These are phyloP conservation scores for Drosophila picticornis DNA, from an alignment of 2,888 invertebrate genomes.

Conservation along the genomic window DNA sequence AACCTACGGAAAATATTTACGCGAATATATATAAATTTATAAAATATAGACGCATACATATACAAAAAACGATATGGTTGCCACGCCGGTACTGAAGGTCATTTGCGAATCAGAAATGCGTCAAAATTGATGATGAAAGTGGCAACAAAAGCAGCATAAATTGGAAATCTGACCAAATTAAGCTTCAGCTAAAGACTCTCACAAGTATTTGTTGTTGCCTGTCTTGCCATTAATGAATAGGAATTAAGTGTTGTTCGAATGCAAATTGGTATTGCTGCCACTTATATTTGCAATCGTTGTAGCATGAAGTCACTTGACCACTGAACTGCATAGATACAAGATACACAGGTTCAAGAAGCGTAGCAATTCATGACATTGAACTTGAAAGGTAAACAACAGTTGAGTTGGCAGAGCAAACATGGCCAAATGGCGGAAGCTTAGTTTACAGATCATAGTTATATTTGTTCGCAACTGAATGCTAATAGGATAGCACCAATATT, in stretches of 20 bases:
- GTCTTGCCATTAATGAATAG: conserved; percentile 55
- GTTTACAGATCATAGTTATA: conserved; percentile 42
- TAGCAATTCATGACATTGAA: conserved; percentile 65
- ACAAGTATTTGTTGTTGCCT: conserved; percentile 22
- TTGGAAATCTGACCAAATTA: conserved; percentile 32
- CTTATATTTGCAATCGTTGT: conserved; percentile 38
- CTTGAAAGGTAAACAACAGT: conserved; percentile 45
- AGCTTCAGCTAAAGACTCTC: conserved; percentile 3
- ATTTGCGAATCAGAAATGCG: conserved; percentile 28
- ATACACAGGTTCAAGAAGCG: conserved; percentile 2
- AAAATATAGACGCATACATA: neutral
- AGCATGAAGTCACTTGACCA: conserved; percentile 42
- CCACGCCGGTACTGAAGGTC: conserved; percentile 69
- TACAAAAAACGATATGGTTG: conserved; percentile 13
- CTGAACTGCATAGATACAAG: conserved; percentile 24
- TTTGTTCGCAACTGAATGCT: conserved; percentile 64
- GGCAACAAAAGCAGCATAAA: conserved; percentile 49
- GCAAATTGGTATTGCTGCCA: conserved; percentile 57
- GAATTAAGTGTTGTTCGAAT: conserved; percentile 51
- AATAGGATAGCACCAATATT: conserved; percentile 44
- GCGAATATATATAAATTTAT: neutral
- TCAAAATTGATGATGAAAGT: conserved; percentile 68
- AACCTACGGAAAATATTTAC: conserved; percentile 28
- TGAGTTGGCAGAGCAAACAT: neutral
- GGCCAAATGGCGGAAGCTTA: conserved; percentile 59